Evolutionary conservation across 2,888 invertebrate genomes (phyloP), one percentile per base, ranked within the genome.

Genomic region (Colletes collaris): DNA sequence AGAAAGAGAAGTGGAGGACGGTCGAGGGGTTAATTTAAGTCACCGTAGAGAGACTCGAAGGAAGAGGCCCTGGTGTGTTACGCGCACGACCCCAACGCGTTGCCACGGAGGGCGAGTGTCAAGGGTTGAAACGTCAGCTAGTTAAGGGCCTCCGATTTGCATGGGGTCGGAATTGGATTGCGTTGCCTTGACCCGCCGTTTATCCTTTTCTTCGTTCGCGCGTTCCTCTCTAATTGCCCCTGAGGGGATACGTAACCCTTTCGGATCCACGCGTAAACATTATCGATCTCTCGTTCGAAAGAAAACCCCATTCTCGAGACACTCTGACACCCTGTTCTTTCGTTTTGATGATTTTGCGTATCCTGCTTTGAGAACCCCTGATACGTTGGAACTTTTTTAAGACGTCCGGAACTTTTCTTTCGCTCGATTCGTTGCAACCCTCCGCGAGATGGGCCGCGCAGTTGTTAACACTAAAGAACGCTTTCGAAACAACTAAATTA

Each of bases 61-160:
- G 76, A 79, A 83, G 66, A 64, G 68, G 16, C 16, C 16, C 67
- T 50, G 64, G 62, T 65, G 81, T 50, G 77, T 74, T 65, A 40
- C 79, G 69, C 49, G 53, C 72, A 27, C 56, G 53, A 62, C 62
- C 62, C 59, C 7, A 65, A 58, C 75, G 62, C 69, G 65, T 44
- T 58, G 60, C 70, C 75, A 73, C 53, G 71, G 27, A 71, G 88
- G 88, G 84, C 76, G 82, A 79, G 83, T 84, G 85, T 85, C 89
- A 86, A 89, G 87, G 87, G 87, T 83, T 84, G 84, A 78, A 78
- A 81, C 86, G 79, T 76, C 81, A 79, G 86, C 87, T 73, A 87
- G 86, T 86, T 86, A 85, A 83, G 84, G 74, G 73, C 64, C 84
- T 73, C 27, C 84, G 88, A 89, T 90, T 89, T 90, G 87, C 90